phyloP scores from a whole-genome alignment of 2,797 vertebrate species.

The Muscicapa striata region DNA sequence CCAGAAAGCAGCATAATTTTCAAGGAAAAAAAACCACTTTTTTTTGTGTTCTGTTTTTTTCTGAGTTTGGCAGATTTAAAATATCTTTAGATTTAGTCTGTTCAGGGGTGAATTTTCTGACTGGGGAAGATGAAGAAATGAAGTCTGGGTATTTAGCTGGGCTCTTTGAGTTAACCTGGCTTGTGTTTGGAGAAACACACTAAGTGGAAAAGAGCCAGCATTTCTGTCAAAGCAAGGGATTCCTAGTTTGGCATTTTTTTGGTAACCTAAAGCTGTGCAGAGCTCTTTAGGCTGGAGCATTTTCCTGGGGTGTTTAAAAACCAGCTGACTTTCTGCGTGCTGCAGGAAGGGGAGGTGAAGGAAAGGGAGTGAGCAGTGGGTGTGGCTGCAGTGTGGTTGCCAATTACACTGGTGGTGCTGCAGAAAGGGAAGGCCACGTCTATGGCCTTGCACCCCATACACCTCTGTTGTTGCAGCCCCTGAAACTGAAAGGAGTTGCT shows the following conservation, averaged over 20 bases:
- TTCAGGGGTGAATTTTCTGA: not conserved
- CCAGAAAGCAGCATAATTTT: not conserved
- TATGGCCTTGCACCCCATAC: rapidly evolving
- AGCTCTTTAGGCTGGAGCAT: not conserved
- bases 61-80: not conserved
- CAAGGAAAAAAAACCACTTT: not conserved
- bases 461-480: not conserved
- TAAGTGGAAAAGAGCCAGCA: not conserved
- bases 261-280: not conserved
- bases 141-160: not conserved
- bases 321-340: rapidly evolving
- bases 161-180: not conserved
- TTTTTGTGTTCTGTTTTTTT: not conserved
- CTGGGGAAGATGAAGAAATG: not conserved
- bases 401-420: not conserved
- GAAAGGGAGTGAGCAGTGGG: rapidly evolving
- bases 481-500: not conserved
- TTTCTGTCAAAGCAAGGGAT: not conserved
- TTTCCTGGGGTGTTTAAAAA: not conserved
- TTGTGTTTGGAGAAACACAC: not conserved
- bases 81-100: not conserved
- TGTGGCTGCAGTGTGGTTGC: not conserved
- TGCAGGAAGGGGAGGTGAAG: too few relatives aligned
- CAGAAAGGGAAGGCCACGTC: not conserved
- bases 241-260: not conserved